Base-by-base conservation (phyloP, 2,888 invertebrate species). In the Orthosia gothica region DNA sequence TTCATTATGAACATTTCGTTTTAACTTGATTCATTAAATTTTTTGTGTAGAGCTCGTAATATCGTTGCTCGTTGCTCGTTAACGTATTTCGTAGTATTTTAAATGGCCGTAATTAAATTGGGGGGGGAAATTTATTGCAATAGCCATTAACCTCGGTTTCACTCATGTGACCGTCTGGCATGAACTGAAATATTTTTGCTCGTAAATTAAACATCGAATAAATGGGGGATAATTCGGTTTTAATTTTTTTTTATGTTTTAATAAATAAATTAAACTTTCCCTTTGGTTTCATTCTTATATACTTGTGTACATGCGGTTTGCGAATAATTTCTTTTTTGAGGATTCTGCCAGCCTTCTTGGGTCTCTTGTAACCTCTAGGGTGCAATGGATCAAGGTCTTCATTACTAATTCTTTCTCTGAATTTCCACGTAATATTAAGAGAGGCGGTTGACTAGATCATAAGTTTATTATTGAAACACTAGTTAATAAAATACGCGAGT, bases 41-140 rank as follows among this genome's bases (percentile, higher is more conserved):
- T 80, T 66, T 81, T 74, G 45, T 73, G 65, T 58, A 50, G 40
- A 13, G 47, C 59, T 59, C 64, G 70, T 81, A 67, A 81, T 75
- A 70, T 74, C 76, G 66, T 81, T 70, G 68, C 67, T 74, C 66
- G 81, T 83, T n/a, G n/a, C n/a, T n/a, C n/a, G n/a, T n/a, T n/a
- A n/a, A n/a, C n/a, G n/a, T n/a, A n/a, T n/a, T n/a, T n/a, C n/a
- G n/a, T n/a, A 76, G 76, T 85, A 85, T 83, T 83, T 84, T 83
- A 85, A 85, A 85, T 83, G 75, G 75, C 63, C 52, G 70, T 85
- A 83, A 83, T 83, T 83, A 83, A 85, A 83, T 71, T 85, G n/a
- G 80, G 86, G 76, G 71, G 55, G 68, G 63, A 75, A 83, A 83
- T 83, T 85, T 83, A 85, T 85, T 85, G 71, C 80, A 83, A 71